phyloP scores from a whole-genome alignment of 2,888 invertebrate species.

The Drosophila subquinaria region DNA sequence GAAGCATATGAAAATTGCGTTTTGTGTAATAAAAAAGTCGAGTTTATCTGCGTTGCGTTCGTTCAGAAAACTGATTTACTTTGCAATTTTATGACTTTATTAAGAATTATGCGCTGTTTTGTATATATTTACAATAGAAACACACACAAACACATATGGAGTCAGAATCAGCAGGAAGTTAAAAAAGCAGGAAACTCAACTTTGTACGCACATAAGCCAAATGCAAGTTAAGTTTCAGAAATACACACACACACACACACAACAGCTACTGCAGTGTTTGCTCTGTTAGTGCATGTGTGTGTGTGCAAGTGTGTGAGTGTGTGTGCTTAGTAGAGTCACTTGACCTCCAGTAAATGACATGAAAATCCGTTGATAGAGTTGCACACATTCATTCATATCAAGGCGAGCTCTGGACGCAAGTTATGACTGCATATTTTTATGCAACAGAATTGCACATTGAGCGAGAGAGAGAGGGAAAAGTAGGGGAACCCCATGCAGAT shows the following conservation, averaged over 20 bases:
- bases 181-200: conserved; percentile 50
- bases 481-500: neutral
- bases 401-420: conserved; percentile 58
- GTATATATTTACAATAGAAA: conserved; percentile 68
- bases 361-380: conserved; percentile 73
- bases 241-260: conserved; percentile 18
- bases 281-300: neutral
- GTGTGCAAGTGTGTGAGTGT: conserved; percentile 5
- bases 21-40: conserved; percentile 67
- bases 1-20: conserved; percentile 72
- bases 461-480: neutral
- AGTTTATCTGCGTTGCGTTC: conserved; percentile 65
- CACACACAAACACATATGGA: conserved; percentile 19
- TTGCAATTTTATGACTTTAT: conserved; percentile 73
- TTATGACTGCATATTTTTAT: conserved; percentile 69
- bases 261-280: conserved; percentile 1
- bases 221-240: conserved; percentile 40
- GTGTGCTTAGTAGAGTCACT: conserved; percentile 48
- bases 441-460: conserved; percentile 59
- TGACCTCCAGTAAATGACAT: conserved; percentile 73
- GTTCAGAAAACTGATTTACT: conserved; percentile 70
- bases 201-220: conserved; percentile 32
- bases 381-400: conserved; percentile 70
- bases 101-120: conserved; percentile 74
- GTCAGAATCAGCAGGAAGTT: conserved; percentile 39